A percentile compares a stretch with the other conserved stretches of the same genome.
Evolutionary conservation across 2,888 invertebrate genomes (phyloP).

Genomic region (Anthrax anthrax): DNA sequence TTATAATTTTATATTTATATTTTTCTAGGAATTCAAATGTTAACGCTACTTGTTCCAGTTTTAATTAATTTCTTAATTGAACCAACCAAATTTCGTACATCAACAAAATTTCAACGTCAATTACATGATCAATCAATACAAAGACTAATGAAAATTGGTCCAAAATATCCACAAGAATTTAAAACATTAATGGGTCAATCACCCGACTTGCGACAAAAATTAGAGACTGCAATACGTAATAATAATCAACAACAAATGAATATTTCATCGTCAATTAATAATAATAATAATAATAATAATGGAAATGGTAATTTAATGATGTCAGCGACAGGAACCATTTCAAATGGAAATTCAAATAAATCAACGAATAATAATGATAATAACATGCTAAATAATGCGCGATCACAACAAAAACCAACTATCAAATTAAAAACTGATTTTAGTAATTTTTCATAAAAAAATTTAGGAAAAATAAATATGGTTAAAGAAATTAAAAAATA

Average conservation of each 20-base stretch:
- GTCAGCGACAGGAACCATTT: constrained; percentile 10
- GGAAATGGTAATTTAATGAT: constrained; percentile 23
- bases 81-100: constrained; percentile 43
- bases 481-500: too few relatives aligned
- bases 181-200: constrained; percentile 79
- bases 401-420: constrained; percentile 44
- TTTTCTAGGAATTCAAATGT: constrained; percentile 70
- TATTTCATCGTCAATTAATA: constrained; percentile 28
- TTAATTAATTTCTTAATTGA: constrained; percentile 74
- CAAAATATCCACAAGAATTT: constrained; percentile 87
- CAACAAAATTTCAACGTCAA: constrained; percentile 48
- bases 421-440: constrained; percentile 92
- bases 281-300: constrained; percentile 36
- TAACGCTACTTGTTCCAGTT: constrained; percentile 79
- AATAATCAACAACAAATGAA: constrained; percentile 51
- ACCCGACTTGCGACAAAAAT: constrained; percentile 58
- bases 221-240: constrained; percentile 74
- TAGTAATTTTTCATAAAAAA: constrained; percentile 66
- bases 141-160: constrained; percentile 82
- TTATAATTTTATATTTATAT: neutral
- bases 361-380: neutral
- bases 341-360: neutral
- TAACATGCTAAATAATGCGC: too few relatives aligned
- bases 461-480: too few relatives aligned
- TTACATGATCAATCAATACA: constrained; percentile 82